Percentiles rank a stretch among this genome's conserved stretches.
Conservation (phyloP, 2,113 vertebrate species). For the Odontesthes bonariensis region DNA sequence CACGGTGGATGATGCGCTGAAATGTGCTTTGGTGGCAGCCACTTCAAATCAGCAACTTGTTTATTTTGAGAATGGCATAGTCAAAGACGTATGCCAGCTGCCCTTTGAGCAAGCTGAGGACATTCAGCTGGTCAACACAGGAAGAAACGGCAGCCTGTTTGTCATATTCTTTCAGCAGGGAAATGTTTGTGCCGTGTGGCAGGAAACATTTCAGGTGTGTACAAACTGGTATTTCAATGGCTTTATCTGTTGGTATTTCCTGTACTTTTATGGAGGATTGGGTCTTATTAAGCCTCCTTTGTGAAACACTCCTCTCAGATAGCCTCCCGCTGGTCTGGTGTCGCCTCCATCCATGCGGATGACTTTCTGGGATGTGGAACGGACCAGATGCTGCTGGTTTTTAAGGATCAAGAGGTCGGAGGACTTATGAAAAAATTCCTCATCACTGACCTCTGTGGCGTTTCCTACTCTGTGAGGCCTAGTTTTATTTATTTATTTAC, state of each 20-base stretch:
- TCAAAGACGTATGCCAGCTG: conserved; percentile 86
- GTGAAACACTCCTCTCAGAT: conserved; percentile 80
- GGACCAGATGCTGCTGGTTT: conserved; percentile 91
- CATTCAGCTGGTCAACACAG: conserved; percentile 81
- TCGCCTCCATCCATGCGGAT: conserved; percentile 85
- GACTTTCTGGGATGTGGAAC: conserved; percentile 90
- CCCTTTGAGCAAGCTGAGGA: conserved; percentile 84
- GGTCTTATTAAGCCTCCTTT: neutral
- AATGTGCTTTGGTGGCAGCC: conserved; percentile 79
- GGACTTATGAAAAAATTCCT: conserved; percentile 79
- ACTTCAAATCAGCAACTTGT: conserved; percentile 89
- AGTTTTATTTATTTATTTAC: neutral
- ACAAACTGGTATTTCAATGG: neutral
- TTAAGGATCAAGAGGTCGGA: conserved; percentile 70
- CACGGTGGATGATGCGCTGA: conserved; percentile 63
- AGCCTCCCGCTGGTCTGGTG: conserved; percentile 85
- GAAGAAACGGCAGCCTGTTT: conserved; percentile 80
- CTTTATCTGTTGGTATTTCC: too few relatives aligned
- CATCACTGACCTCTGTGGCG: conserved; percentile 87
- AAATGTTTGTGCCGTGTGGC: conserved; percentile 86
- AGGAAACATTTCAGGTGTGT: conserved; percentile 89
- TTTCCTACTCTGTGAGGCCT: conserved; percentile 86
- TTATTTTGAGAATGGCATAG: conserved; percentile 86
- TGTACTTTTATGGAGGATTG: too few relatives aligned
- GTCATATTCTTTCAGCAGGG: conserved; percentile 83